Conservation (phyloP, 1,140 invertebrate genomes). For the Drosophila carrolli region DNA sequence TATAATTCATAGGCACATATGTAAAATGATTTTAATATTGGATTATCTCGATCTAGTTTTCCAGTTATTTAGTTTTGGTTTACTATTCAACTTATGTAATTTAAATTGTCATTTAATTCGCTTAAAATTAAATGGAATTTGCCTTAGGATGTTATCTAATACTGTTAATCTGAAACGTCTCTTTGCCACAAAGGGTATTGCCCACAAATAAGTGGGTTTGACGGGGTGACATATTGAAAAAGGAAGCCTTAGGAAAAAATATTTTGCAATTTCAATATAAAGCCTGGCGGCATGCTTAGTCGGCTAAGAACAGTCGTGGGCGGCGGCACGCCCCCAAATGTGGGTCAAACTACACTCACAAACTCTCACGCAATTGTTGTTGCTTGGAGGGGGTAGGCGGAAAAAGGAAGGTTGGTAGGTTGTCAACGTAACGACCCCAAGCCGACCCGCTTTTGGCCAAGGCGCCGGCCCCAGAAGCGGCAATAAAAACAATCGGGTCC, state of each 20-base stretch:
- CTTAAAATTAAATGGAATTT: not conserved
- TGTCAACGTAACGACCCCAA: constrained; percentile 77
- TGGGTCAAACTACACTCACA: constrained; percentile 64
- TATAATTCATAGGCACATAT: too few species aligned
- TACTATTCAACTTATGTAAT: too few species aligned
- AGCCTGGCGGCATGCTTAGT: constrained; percentile 57
- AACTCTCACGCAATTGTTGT: constrained; percentile 47
- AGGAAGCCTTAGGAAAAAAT: constrained; percentile 26
- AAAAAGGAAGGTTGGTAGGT: constrained; percentile 29
- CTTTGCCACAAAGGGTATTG: constrained; percentile 11
- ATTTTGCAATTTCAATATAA: constrained; percentile 78
- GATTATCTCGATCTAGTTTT: too few species aligned
- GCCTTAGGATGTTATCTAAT: not conserved
- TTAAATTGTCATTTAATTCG: too few species aligned
- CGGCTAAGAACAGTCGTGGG: constrained; percentile 48
- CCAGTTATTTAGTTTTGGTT: too few species aligned
- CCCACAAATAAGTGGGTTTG: constrained; percentile 31
- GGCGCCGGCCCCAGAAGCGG: constrained; percentile 51
- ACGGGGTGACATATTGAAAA: constrained; percentile 61
- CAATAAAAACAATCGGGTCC: constrained; percentile 42
- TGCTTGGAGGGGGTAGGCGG: not conserved
- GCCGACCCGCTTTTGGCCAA: constrained; percentile 58
- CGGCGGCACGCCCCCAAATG: constrained; percentile 66
- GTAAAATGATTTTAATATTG: too few species aligned
- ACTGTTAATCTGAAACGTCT: constrained; percentile 3